Base-by-base conservation (phyloP, 2,888 invertebrate species). In the Mycalesis mineus region DNA sequence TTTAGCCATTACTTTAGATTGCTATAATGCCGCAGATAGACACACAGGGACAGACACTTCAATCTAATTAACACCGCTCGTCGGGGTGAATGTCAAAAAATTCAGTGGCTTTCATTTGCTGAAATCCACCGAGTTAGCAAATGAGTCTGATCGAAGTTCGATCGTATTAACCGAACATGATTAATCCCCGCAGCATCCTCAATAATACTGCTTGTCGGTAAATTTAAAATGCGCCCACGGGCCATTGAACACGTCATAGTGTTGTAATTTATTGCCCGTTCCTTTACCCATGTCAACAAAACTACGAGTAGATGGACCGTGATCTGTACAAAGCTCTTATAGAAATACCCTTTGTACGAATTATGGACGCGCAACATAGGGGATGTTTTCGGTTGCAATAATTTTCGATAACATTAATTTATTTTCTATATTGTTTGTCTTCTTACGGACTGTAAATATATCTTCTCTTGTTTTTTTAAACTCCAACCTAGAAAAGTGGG, bases 201-300 rank as follows among this genome's bases (percentile, higher is more conserved):
- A 40, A 53, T 55, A 45, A 42, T 50, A 29, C 42, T 50, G 54
- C 31, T 50, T 57, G 54, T 51, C 61, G 68, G 72, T 69, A 70
- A 77, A 83, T 79, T 83, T 80, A 81, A 83, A 85, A 82, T 75
- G 73, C 74, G 66, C 70, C 68, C 70, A 75, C 75, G 82, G 79
- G 58, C 78, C 83, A 87, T 89, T 88, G 75, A 82, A 80, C 77
- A 71, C 75, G 84, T 88, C 88, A 87, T 82, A 80, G 72, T 69
- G 62, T 67, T 70, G 7, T 71, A 75, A 88, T 89, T 88, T 86
- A 88, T 80, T 65, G 72, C 66, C 62, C 65, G 64, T 65, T 72
- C 72, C 72, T 72, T 70, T 71, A 68, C 78, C 83, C 82, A 74
- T 75, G 70, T 76, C 71, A 82, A 86, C 84, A 82, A 84, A 84